Evolutionary conservation across 1,140 invertebrate genomes (phyloP).

Genomic region (Neodiprion virginianus): DNA sequence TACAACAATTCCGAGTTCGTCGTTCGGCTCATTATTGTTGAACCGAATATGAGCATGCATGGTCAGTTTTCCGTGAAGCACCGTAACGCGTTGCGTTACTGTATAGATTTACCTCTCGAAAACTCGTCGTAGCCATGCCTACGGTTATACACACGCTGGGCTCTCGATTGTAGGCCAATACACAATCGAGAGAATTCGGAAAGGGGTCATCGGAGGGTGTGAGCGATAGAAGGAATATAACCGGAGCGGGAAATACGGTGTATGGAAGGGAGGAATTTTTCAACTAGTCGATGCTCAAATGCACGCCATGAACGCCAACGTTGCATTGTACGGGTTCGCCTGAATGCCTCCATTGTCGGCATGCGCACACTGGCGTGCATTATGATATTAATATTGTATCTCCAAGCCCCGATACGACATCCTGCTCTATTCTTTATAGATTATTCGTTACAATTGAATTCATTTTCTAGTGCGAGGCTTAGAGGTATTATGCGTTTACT

Average conservation of each 20-base stretch:
- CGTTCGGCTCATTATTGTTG: too few relatives aligned
- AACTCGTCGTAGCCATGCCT: too few relatives aligned
- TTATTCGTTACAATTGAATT: background rate
- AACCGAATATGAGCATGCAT: too few relatives aligned
- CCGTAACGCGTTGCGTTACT: too few relatives aligned
- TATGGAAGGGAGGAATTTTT: background rate
- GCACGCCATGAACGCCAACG: background rate
- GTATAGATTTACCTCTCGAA: too few relatives aligned
- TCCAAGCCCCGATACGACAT: background rate
- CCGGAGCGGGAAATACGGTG: background rate
- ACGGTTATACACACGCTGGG: too few relatives aligned
- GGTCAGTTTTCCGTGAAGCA: too few relatives aligned
- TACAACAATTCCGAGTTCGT: too few relatives aligned
- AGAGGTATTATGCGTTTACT: too few relatives aligned
- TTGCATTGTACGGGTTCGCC: background rate
- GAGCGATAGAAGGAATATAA: too few relatives aligned
- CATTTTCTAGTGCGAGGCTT: background rate
- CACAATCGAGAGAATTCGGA: background rate
- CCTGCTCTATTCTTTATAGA: background rate
- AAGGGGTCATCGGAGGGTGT: background rate
- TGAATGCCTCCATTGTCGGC: background rate
- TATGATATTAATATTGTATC: slow-evolving; percentile 8
- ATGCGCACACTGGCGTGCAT: background rate
- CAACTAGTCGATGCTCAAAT: slow-evolving; percentile 3
- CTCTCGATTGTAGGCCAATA: background rate